These are phyloP conservation scores for Acipenser oxyrinchus DNA, from an alignment of 2,797 vertebrate species.

Conservation along the genomic window DNA sequence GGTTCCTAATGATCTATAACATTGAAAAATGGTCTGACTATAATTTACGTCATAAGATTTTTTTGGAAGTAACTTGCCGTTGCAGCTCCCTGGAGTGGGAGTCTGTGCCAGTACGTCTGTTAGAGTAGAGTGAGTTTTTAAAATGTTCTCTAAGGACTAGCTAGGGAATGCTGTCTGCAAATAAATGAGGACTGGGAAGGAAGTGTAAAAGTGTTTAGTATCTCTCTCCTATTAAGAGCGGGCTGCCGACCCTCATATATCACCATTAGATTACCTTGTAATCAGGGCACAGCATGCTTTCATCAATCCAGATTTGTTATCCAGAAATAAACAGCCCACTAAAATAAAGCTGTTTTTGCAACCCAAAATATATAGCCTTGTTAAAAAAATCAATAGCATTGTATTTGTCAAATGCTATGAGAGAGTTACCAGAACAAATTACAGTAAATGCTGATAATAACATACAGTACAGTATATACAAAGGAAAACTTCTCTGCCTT, in stretches of 20 bases:
- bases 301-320: constrained; percentile 5
- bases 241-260: constrained; percentile 6
- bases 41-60: constrained; percentile 52
- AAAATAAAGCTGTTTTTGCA: constrained; percentile 10
- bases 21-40: constrained; percentile 36
- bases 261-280: constrained; percentile 3
- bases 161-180: constrained; percentile 25
- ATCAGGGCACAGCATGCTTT: background rate
- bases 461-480: too few species aligned
- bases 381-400: constrained; percentile 17
- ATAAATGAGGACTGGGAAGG: constrained; percentile 29
- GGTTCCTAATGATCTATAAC: constrained; percentile 37
- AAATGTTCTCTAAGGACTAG: constrained; percentile 38
- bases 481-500: too few species aligned
- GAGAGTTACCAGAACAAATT: too few species aligned
- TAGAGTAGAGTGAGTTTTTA: constrained; percentile 23
- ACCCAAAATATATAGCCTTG: constrained; percentile 13
- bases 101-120: constrained; percentile 43
- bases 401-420: constrained; percentile 1
- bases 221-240: background rate
- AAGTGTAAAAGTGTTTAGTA: constrained; percentile 41
- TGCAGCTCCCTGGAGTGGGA: constrained; percentile 43
- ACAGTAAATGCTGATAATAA: too few species aligned
- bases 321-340: constrained; percentile 5
- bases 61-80: constrained; percentile 40